Evolutionary conservation across 2,888 invertebrate genomes (phyloP).

Genomic region (Mimachlamys varia): DNA sequence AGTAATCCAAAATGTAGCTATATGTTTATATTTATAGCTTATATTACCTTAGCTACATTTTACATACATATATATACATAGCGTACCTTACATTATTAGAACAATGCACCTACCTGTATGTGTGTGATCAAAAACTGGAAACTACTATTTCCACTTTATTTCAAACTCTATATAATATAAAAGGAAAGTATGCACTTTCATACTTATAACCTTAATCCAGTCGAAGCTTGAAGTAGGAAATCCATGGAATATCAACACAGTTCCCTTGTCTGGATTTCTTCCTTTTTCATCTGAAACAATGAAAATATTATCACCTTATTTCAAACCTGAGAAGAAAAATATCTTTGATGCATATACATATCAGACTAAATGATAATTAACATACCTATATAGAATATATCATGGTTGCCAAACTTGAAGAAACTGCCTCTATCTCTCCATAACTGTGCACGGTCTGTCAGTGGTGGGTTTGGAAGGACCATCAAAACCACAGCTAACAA

Average conservation of each 20-base stretch:
- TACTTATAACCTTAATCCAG: slow-evolving; percentile 79
- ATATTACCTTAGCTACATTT: too few relatives aligned
- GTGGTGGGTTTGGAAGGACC: slow-evolving; percentile 62
- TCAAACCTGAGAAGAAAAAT: not conserved
- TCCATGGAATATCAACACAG: slow-evolving; percentile 78
- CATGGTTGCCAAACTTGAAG: slow-evolving; percentile 58
- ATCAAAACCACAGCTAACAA: slow-evolving; percentile 56
- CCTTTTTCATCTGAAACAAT: slow-evolving; percentile 67
- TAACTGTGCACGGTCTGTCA: slow-evolving; percentile 54
- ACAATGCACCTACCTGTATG: too few relatives aligned
- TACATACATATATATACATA: too few relatives aligned
- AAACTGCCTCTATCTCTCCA: slow-evolving; percentile 66
- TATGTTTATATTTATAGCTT: too few relatives aligned
- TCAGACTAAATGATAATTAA: too few relatives aligned
- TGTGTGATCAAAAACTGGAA: too few relatives aligned
- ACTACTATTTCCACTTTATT: too few relatives aligned
- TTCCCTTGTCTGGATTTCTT: slow-evolving; percentile 54
- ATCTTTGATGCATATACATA: too few relatives aligned
- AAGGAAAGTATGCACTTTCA: too few relatives aligned
- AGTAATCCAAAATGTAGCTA: too few relatives aligned
- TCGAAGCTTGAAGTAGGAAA: slow-evolving; percentile 80
- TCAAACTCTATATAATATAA: too few relatives aligned
- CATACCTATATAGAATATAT: slow-evolving; percentile 76
- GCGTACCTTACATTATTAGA: too few relatives aligned
- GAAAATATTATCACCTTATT: not conserved